A percentile compares a stretch with the other conserved stretches of the same genome.
phyloP scores from a whole-genome alignment of 2,797 vertebrate species.

The Pitangus sulphuratus region DNA sequence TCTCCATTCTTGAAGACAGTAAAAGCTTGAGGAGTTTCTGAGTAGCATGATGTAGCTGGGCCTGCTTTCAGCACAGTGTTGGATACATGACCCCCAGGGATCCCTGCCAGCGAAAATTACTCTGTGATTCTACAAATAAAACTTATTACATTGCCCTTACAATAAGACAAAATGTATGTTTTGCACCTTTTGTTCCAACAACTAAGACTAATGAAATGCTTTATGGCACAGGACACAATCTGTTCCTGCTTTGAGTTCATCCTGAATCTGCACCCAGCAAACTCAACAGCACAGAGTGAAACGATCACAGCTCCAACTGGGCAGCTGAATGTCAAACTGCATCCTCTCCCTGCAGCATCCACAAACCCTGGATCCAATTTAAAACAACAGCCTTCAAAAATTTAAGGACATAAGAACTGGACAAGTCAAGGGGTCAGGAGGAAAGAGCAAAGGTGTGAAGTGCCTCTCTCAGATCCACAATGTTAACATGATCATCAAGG shows the following conservation, averaged over 20 bases:
- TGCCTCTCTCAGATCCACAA: rapidly evolving
- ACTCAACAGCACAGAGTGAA: neutral
- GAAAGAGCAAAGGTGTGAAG: rapidly evolving
- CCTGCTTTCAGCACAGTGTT: neutral
- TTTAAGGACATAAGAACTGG: neutral
- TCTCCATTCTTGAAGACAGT: neutral
- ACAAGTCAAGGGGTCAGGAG: neutral
- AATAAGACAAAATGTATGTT: neutral
- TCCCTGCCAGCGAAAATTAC: neutral
- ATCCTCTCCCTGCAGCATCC: neutral
- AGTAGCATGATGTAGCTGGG: neutral
- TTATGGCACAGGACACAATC: neutral
- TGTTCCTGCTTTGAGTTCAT: neutral
- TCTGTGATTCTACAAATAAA: neutral
- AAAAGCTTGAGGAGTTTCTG: neutral
- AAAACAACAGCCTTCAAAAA: neutral
- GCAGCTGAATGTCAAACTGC: neutral
- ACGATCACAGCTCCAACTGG: neutral
- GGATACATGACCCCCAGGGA: neutral
- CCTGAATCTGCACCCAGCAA: neutral
- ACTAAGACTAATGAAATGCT: neutral
- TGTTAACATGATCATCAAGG: neutral
- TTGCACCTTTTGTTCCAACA: neutral
- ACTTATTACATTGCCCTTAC: neutral
- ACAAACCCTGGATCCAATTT: neutral